These are phyloP conservation scores for Pseudoips prasinana DNA, from an alignment of 2,888 invertebrate genomes.

Conservation along the genomic window DNA sequence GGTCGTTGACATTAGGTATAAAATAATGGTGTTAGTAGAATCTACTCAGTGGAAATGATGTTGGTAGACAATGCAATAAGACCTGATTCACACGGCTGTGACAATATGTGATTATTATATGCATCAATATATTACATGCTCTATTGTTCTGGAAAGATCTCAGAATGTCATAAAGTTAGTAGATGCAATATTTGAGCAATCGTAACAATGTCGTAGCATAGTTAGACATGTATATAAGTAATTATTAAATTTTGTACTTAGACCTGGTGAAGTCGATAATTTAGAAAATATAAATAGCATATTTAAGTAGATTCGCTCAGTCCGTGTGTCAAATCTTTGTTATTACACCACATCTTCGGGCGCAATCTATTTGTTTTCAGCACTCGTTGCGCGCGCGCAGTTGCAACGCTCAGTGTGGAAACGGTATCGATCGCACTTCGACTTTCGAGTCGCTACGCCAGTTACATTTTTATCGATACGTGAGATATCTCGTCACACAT, in stretches of 20 bases:
- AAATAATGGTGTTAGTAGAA: conserved; percentile 18
- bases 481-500: conserved; percentile 29
- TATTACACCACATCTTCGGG: conserved; percentile 48
- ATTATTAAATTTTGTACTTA: too few species aligned
- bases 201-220: too few species aligned
- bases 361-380: conserved; percentile 51
- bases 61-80: conserved; percentile 22
- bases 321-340: conserved; percentile 29
- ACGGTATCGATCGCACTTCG: conserved; percentile 54
- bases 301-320: conserved; percentile 1
- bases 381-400: conserved; percentile 45
- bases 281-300: too few species aligned
- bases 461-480: conserved; percentile 38
- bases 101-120: conserved; percentile 25
- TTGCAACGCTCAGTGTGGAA: conserved; percentile 49
- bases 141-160: conserved; percentile 29
- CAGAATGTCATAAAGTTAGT: conserved; percentile 13
- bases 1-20: conserved; percentile 30
- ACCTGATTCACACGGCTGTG: conserved; percentile 28
- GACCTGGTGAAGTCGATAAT: too few species aligned
- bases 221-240: too few species aligned
- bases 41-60: conserved; percentile 20
- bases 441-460: conserved; percentile 49
- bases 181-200: conserved; percentile 6
- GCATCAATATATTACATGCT: conserved; percentile 20